Evolutionary conservation across 2,113 vertebrate species (phyloP).

Genomic region (Xyrauchen texanus): DNA sequence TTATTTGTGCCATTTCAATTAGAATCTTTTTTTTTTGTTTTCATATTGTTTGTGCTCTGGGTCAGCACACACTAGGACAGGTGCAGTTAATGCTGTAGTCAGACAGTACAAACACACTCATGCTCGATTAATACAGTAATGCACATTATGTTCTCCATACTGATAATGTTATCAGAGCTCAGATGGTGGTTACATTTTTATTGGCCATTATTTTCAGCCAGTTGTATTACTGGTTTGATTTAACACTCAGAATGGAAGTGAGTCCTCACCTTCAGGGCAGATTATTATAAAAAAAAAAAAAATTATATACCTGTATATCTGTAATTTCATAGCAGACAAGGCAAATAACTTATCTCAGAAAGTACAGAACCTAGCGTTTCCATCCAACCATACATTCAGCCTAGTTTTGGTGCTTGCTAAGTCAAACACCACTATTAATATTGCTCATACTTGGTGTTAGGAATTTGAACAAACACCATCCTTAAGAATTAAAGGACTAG

Average conservation of each 20-base stretch:
- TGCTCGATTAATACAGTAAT: neutral
- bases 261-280: neutral
- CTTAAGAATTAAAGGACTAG: too few relatives aligned
- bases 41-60: neutral
- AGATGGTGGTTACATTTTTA: neutral
- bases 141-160: constrained; percentile 17
- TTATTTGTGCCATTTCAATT: constrained; percentile 24
- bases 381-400: neutral
- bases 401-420: neutral
- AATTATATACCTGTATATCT: neutral
- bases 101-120: too few relatives aligned
- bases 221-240: neutral
- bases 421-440: neutral
- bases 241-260: neutral
- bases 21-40: neutral
- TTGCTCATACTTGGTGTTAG: neutral
- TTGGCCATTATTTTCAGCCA: neutral
- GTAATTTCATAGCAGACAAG: neutral
- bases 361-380: neutral
- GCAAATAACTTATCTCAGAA: neutral
- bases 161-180: constrained; percentile 25
- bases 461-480: too few relatives aligned
- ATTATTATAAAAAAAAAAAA: neutral
- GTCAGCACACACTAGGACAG: constrained; percentile 16
- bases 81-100: neutral